Evolutionary conservation across 2,888 invertebrate species (phyloP).

Genomic region (Clitarchus hookeri): DNA sequence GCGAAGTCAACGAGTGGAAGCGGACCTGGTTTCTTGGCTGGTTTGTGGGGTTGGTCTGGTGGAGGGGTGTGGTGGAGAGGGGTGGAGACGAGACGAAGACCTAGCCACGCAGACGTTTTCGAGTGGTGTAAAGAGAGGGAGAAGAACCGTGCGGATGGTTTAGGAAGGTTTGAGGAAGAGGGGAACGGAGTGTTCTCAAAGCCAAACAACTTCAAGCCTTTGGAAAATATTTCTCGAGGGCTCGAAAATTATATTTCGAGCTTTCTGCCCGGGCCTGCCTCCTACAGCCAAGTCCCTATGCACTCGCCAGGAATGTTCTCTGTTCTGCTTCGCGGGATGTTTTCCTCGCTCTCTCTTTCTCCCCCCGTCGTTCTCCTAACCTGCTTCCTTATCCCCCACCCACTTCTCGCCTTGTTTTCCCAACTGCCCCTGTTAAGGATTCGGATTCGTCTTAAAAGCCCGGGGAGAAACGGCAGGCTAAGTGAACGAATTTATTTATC

Average conservation of each 20-base stretch:
- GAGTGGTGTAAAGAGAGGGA: background rate
- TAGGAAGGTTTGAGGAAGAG: background rate
- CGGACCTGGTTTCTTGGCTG: background rate
- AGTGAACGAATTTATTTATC: background rate
- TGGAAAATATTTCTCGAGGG: constrained; percentile 24
- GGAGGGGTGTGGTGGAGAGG: too few relatives aligned
- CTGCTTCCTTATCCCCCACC: background rate
- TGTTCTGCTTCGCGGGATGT: background rate
- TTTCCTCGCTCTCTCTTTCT: background rate
- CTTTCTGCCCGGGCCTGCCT: constrained; percentile 12
- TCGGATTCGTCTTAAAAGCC: constrained; percentile 14
- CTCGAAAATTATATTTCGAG: constrained; percentile 23
- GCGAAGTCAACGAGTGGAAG: background rate
- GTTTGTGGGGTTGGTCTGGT: background rate
- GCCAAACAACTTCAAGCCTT: constrained; percentile 26
- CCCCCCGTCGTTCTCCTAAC: background rate
- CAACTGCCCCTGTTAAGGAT: background rate
- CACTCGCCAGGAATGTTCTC: background rate
- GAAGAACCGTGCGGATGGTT: background rate
- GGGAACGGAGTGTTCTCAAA: background rate
- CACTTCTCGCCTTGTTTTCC: background rate
- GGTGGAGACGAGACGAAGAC: too few relatives aligned
- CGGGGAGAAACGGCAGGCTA: background rate
- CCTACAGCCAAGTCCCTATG: background rate
- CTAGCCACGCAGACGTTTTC: too few relatives aligned